These are phyloP conservation scores for Nomada fucata DNA, from an alignment of 2,888 invertebrate species.

Conservation along the genomic window DNA sequence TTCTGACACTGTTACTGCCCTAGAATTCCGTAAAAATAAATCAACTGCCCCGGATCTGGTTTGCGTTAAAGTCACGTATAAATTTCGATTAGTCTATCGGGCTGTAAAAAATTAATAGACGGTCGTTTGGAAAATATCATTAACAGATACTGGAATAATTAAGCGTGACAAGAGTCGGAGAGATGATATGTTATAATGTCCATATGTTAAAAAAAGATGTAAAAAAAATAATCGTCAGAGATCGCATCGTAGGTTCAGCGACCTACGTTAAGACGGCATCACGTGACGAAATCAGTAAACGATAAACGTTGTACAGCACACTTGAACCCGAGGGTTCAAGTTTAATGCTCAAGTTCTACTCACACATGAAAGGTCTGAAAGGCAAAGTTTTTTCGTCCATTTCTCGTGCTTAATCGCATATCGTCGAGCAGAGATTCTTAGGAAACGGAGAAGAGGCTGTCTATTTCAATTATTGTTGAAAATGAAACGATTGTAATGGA, in stretches of 20 bases:
- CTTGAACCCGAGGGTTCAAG: conserved; percentile 51
- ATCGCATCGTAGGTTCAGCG: background rate
- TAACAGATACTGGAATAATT: background rate
- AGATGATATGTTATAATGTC: background rate
- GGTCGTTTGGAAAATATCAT: background rate
- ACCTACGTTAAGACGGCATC: conserved; percentile 1
- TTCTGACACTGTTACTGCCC: background rate
- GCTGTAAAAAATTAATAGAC: too few species aligned
- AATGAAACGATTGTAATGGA: background rate
- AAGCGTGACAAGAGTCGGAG: background rate
- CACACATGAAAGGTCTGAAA: background rate
- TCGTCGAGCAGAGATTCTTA: too few species aligned
- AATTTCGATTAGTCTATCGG: too few species aligned
- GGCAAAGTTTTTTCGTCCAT: too few species aligned
- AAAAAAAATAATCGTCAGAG: background rate
- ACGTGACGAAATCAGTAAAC: conserved; percentile 31
- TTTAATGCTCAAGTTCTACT: conserved; percentile 34
- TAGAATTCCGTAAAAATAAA: background rate
- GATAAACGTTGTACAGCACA: conserved; percentile 33
- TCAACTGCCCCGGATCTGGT: too few species aligned
- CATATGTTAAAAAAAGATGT: background rate
- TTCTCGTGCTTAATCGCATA: too few species aligned
- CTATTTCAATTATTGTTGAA: background rate
- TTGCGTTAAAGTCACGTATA: too few species aligned
- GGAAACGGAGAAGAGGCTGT: too few species aligned